Conservation (phyloP, 2,888 invertebrate species). For the Gryllus longicercus region DNA sequence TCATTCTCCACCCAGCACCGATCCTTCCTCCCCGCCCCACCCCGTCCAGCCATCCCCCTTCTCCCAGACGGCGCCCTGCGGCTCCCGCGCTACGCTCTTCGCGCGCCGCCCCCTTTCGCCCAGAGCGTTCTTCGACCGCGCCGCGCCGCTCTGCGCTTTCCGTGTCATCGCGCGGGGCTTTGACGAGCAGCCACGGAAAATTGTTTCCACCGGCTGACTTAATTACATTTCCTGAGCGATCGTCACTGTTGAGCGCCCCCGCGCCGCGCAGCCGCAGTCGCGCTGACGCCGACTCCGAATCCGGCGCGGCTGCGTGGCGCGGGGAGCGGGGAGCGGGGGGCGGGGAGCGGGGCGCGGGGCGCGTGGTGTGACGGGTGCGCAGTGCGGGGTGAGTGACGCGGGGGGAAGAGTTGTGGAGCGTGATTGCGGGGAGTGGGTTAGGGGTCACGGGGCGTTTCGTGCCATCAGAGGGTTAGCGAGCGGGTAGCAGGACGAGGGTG, state of each 20-base stretch:
- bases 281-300: too few relatives aligned
- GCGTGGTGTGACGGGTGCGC: neutral
- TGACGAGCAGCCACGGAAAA: conserved; percentile 8
- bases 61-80: too few relatives aligned
- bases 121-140: neutral
- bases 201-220: conserved; percentile 17
- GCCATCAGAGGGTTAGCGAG: too few relatives aligned
- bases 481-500: too few relatives aligned
- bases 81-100: too few relatives aligned
- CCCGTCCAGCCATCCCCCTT: too few relatives aligned
- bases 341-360: neutral
- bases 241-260: conserved; percentile 3
- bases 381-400: too few relatives aligned
- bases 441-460: too few relatives aligned
- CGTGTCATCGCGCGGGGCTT: neutral
- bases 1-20: too few relatives aligned
- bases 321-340: neutral
- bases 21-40: too few relatives aligned
- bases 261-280: neutral
- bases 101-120: neutral
- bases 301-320: neutral
- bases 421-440: too few relatives aligned
- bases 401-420: too few relatives aligned
- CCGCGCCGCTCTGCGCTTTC: neutral
- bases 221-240: conserved; percentile 17